phyloP scores from a whole-genome alignment of 1,140 invertebrate genomes.

The Ostrea denselamellosa region DNA sequence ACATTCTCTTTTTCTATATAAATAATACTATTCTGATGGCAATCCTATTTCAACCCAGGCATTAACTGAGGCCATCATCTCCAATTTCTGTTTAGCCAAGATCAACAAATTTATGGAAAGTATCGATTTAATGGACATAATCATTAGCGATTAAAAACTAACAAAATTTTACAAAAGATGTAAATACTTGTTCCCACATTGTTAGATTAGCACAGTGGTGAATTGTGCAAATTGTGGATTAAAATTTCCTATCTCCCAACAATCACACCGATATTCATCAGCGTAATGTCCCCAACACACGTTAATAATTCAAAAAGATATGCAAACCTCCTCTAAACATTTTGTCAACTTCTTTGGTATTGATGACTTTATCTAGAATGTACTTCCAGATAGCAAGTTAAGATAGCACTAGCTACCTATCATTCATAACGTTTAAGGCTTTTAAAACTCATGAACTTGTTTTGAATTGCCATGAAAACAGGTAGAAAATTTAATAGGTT shows the following conservation, averaged over 20 bases:
- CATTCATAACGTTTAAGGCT: constrained; percentile 13
- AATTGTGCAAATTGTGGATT: constrained; percentile 35
- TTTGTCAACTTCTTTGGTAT: constrained; percentile 22
- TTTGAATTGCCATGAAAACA: constrained; percentile 27
- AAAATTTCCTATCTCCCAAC: background rate
- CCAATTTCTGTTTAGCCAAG: constrained; percentile 16
- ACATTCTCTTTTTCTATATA: constrained; percentile 34
- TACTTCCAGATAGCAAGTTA: background rate
- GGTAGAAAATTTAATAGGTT: constrained; percentile 34
- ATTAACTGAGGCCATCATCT: background rate
- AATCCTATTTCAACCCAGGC: background rate
- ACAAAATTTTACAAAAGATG: constrained; percentile 31
- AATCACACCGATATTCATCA: constrained; percentile 25
- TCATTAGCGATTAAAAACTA: constrained; percentile 36
- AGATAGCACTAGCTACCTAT: constrained; percentile 10
- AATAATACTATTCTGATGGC: constrained; percentile 14
- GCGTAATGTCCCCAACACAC: background rate
- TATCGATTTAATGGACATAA: constrained; percentile 26
- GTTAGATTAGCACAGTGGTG: background rate
- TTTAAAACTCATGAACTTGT: background rate
- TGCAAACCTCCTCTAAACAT: background rate
- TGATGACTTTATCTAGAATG: constrained; percentile 38
- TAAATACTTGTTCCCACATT: constrained; percentile 7
- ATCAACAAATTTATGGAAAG: constrained; percentile 9
- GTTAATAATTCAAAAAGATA: background rate